Evolutionary conservation across 2,888 invertebrate species (phyloP), one percentile per base, ranked within the genome.

Genomic region (Hyles lineata): DNA sequence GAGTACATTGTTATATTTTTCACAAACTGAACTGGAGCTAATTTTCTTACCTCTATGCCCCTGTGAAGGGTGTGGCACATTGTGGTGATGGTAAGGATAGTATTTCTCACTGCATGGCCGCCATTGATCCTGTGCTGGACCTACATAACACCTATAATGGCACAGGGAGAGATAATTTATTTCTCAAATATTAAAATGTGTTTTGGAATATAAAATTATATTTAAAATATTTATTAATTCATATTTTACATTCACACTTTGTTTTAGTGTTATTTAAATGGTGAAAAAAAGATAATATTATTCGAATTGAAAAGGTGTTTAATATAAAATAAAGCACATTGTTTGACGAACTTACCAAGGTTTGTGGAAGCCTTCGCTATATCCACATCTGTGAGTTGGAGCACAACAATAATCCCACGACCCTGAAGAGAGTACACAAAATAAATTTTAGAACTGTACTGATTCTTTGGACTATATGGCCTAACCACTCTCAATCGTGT

Each of bases 321-420:
- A 29, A 29, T 29, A 29, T 3, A 2, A 29, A 29, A 29, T 29
- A 2, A 3, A 29, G 29, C 15, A 60, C 23, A 35, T 35, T 7
- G 35, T 19, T 19, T 0, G 5, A 29, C 1, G n/a, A 5, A 70
- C 86, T 91, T 91, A 97, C 98, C 98, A 98, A 75, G 97, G 97
- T 85, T 98, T 98, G 73, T 96, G 95, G 83, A 97, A 97, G 75
- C 97, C 98, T 85, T 96, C 96, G 35, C 98, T 97, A 84, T 97
- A 97, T 1, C 98, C 98, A 86, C 98, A 98, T 71, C 97, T 96
- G 86, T 98, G 97, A 55, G 96, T 96, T 0, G 97, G 97, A 35
- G 97, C 95, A 82, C 98, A 98, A 84, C 98, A 98, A 83, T 98
- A 98, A 85, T 98, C 98, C 98, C 98, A 98, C 1, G 96, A 95